phyloP scores from a whole-genome alignment of 2,113 vertebrate species.

The Heterotis niloticus region DNA sequence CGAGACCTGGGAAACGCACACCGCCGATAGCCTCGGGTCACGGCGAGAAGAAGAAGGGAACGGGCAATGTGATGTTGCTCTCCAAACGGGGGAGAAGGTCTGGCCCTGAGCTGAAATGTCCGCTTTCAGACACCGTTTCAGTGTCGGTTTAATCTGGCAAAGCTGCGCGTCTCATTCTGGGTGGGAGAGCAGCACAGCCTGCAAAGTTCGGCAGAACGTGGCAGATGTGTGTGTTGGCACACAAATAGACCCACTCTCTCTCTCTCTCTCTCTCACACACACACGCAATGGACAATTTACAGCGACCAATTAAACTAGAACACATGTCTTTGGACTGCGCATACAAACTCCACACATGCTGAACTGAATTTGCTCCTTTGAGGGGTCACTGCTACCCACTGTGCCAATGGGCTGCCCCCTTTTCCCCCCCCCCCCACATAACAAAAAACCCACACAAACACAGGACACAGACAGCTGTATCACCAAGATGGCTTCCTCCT shows the following conservation, averaged over 20 bases:
- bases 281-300: too few relatives aligned
- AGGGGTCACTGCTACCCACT: too few relatives aligned
- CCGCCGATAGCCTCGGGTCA: constrained; percentile 21
- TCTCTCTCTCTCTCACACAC: too few relatives aligned
- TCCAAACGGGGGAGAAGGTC: constrained; percentile 1
- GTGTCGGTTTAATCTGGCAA: constrained; percentile 18
- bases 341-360: too few relatives aligned
- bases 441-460: too few relatives aligned
- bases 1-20: constrained; percentile 24
- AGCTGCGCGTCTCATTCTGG: constrained; percentile 9
- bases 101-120: constrained; percentile 25
- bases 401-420: too few relatives aligned
- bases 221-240: not conserved
- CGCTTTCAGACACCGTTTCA: constrained; percentile 21
- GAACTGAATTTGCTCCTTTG: too few relatives aligned
- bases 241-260: not conserved
- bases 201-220: not conserved
- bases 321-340: too few relatives aligned
- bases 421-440: too few relatives aligned
- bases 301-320: too few relatives aligned
- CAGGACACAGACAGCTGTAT: too few relatives aligned
- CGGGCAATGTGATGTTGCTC: constrained; percentile 31
- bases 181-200: not conserved
- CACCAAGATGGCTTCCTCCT: too few relatives aligned
- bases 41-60: not conserved